Evolutionary conservation across 2,797 vertebrate species (phyloP), one percentile per base, ranked within the genome.

Genomic region (Nannoperca obscura): DNA sequence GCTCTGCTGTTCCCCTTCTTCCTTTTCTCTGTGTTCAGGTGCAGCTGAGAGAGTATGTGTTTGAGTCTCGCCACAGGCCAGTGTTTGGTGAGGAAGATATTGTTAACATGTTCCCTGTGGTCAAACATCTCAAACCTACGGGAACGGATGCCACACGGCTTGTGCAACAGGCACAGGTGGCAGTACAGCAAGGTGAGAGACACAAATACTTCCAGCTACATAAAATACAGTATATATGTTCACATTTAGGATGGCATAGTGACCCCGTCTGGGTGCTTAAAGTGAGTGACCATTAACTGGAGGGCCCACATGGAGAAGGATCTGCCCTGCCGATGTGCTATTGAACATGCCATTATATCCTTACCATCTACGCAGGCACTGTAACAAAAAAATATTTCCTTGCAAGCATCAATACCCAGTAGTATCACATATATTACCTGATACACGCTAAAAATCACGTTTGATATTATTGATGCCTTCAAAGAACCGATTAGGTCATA

Each of bases 31-130:
- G 76, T 65, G 5, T 78, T 50, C 71, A 99, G 98, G 93, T 99
- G 54, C 95, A 97, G 87, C 92, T 99, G 86, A 97, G 96, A 78
- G 98, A 99, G 38, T 99, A 99, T 77, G 94, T 93, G 79, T 98
- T 99, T 0, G 97, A 99, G 85, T 96, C 93, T 84, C 95, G 96
- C 67, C 96, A 97, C 89, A 96, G 95, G 74, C 95, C 96, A 0
- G 94, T 93, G 14, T 99, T 99, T 86, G 94, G 94, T 0, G 97
- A 99, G 88, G 98, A 99, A 71, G 97, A 99, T 15, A 95, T 99
- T 62, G 91, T 99, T 76, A 99, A 99, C 89, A 97, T 99, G 94
- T 99, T 99, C 86, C 97, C 98, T 0, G 95, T 99, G 54, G 96
- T 98, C 91, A 98, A 97, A 90, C 97, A 98, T 0, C 95, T 99